phyloP scores from a whole-genome alignment of 2,113 vertebrate genomes.

The Toxostoma redivivum region DNA sequence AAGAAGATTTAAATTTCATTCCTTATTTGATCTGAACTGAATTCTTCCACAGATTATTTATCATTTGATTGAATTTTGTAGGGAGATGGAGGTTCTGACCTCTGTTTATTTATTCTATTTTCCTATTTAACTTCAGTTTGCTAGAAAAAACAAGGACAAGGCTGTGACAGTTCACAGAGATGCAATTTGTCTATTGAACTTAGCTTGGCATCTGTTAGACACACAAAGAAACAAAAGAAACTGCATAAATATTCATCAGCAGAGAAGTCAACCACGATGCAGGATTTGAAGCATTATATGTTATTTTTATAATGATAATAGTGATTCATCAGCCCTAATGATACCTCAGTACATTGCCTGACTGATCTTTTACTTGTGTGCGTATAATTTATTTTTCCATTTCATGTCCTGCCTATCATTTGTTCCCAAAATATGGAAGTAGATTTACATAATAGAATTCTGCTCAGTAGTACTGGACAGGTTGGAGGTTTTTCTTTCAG shows the following conservation, averaged over 20 bases:
- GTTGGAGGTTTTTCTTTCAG: slow-evolving; percentile 35
- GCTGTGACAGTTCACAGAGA: slow-evolving; percentile 43
- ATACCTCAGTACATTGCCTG: slow-evolving; percentile 38
- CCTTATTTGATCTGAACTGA: background rate
- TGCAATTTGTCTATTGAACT: slow-evolving; percentile 60
- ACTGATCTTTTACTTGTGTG: slow-evolving; percentile 30
- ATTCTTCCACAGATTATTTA: slow-evolving; percentile 22
- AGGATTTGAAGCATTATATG: slow-evolving; percentile 50
- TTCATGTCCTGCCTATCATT: slow-evolving; percentile 41
- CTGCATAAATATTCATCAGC: slow-evolving; percentile 59
- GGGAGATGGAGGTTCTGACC: slow-evolving; percentile 19
- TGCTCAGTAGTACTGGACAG: background rate
- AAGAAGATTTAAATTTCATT: background rate
- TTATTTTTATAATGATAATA: slow-evolving; percentile 60
- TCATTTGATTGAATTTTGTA: slow-evolving; percentile 26
- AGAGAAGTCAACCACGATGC: slow-evolving; percentile 9
- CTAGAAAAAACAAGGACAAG: slow-evolving; percentile 10
- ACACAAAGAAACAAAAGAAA: slow-evolving; percentile 56
- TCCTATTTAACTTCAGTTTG: slow-evolving; percentile 33
- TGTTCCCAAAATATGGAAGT: slow-evolving; percentile 50
- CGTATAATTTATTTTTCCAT: slow-evolving; percentile 45
- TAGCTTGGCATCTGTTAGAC: slow-evolving; percentile 43
- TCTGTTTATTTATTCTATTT: slow-evolving; percentile 49
- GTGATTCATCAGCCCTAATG: slow-evolving; percentile 54
- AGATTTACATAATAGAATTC: slow-evolving; percentile 51